These are phyloP conservation scores for Dicyrtoma fusca DNA, from an alignment of 2,888 invertebrate genomes.

Conservation along the genomic window DNA sequence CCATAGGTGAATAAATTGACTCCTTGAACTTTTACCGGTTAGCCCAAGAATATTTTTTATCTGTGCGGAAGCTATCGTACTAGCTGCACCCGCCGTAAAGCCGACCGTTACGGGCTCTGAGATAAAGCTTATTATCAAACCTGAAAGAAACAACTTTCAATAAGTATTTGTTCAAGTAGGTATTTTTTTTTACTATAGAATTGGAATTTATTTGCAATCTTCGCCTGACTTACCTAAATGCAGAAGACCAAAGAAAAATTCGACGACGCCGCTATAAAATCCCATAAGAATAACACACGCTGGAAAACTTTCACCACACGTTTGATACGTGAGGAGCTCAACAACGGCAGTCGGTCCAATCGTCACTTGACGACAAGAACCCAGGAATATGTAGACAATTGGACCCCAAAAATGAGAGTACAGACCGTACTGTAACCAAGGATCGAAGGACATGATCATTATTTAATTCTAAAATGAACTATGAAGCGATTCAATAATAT, in stretches of 20 bases:
- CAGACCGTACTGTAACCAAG: constrained; percentile 37
- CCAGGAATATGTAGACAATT: constrained; percentile 38
- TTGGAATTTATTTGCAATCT: too few species aligned
- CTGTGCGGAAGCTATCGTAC: constrained; percentile 81
- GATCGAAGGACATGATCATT: not conserved
- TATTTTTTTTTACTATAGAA: not conserved
- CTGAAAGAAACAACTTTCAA: constrained; percentile 59
- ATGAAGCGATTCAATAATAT: too few species aligned
- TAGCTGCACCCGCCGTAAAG: constrained; percentile 82
- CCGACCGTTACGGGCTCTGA: constrained; percentile 81
- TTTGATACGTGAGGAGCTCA: constrained; percentile 35
- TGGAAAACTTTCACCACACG: constrained; percentile 36
- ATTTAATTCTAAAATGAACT: too few species aligned
- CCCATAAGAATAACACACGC: constrained; percentile 34
- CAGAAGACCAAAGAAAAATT: constrained; percentile 29
- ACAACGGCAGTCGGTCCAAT: constrained; percentile 38
- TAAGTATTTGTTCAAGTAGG: not conserved
- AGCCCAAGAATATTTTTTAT: constrained; percentile 72
- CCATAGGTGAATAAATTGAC: constrained; percentile 49
- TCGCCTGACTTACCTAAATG: constrained; percentile 48
- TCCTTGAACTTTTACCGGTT: constrained; percentile 39
- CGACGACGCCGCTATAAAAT: constrained; percentile 37
- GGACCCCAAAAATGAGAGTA: constrained; percentile 39
- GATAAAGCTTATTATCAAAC: constrained; percentile 82
- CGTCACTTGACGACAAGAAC: too few species aligned